phyloP scores from a whole-genome alignment of 2,113 vertebrate genomes.

The Lamprotornis superbus region DNA sequence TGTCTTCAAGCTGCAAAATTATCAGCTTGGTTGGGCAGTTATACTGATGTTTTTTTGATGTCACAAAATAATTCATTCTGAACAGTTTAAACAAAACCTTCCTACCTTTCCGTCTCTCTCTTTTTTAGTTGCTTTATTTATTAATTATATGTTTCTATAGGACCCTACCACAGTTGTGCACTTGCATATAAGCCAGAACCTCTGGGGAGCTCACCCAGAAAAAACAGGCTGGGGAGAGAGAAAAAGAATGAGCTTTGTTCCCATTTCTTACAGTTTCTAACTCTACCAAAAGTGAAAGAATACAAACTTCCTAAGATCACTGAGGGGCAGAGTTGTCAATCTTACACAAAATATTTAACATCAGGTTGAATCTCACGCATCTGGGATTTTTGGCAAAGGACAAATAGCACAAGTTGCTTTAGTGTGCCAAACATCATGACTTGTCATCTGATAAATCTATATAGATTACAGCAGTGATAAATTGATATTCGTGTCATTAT shows the following conservation, averaged over 20 bases:
- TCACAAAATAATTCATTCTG: background rate
- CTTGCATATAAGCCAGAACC: background rate
- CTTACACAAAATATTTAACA: background rate
- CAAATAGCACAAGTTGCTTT: background rate
- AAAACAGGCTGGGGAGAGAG: background rate
- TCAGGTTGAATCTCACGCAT: background rate
- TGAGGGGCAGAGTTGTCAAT: background rate
- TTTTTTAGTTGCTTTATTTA: background rate
- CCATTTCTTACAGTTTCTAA: background rate
- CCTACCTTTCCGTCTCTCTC: background rate
- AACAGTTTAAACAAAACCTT: background rate
- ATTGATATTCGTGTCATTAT: background rate
- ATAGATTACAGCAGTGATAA: background rate
- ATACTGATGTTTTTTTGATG: background rate
- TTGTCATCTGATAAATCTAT: background rate
- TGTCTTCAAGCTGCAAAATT: background rate
- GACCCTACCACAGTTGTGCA: background rate
- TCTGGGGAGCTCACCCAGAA: background rate
- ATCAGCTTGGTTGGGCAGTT: background rate
- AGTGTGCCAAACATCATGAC: background rate
- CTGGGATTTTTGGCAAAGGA: background rate
- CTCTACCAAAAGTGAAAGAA: background rate
- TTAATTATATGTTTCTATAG: background rate
- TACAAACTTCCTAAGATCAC: background rate
- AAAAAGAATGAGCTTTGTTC: background rate